Evolutionary conservation across 64 coral and sea anemone species (phyloP).

Genomic region (Porites lutea): DNA sequence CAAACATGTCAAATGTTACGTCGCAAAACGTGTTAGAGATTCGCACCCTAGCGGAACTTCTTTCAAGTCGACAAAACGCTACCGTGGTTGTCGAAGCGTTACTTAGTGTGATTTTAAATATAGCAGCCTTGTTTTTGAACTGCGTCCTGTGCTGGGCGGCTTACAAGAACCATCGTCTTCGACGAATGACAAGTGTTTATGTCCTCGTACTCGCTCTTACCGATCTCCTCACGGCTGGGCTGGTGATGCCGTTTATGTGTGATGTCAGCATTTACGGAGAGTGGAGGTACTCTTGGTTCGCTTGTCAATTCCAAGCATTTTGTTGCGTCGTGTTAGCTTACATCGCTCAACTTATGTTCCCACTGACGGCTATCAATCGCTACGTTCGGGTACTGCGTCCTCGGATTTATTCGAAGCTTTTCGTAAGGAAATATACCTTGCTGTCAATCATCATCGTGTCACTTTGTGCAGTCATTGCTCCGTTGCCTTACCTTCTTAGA

Average conservation of each 20-base stretch:
- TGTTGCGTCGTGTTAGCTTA: constrained; percentile 5
- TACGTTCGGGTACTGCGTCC: background rate
- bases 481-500: background rate
- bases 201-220: background rate
- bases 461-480: background rate
- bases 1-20: background rate
- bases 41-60: background rate
- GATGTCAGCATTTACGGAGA: background rate
- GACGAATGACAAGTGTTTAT: background rate
- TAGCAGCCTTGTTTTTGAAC: background rate
- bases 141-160: background rate
- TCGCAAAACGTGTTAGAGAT: background rate
- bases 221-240: background rate
- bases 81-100: constrained; percentile 1
- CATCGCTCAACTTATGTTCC: constrained; percentile 18
- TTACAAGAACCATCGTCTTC: constrained; percentile 14
- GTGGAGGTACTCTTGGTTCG: background rate
- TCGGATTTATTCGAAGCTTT: background rate
- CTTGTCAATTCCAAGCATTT: background rate
- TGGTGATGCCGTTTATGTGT: constrained; percentile 13
- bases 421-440: constrained; percentile 6
- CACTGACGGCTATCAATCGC: constrained; percentile 4
- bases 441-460: background rate
- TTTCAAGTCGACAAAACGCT: background rate
- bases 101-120: background rate